Percentiles rank a stretch among this genome's conserved stretches.
phyloP scores from a whole-genome alignment of 2,888 invertebrate species.

The Protodeltote pygarga region DNA sequence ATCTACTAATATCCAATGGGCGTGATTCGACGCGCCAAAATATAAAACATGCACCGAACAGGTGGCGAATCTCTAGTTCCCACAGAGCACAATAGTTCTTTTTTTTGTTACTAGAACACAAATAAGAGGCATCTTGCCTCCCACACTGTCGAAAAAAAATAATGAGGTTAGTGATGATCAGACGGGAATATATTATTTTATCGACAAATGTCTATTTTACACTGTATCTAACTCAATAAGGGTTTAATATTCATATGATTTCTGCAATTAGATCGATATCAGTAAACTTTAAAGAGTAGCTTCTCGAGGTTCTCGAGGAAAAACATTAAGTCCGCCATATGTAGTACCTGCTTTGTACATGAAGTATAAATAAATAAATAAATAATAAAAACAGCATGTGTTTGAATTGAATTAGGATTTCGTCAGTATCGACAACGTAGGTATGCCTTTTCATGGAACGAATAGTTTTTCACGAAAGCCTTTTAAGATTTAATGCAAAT shows the following conservation, averaged over 20 bases:
- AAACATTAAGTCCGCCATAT: no score
- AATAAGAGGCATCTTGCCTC: conserved; percentile 62
- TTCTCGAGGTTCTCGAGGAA: no score
- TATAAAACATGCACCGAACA: conserved; percentile 48
- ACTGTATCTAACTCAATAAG: conserved; percentile 1
- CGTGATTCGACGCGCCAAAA: conserved; percentile 18
- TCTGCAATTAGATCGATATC: background rate
- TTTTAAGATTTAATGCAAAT: no score
- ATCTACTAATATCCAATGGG: no score
- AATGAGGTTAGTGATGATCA: conserved; percentile 54
- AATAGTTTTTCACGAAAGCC: no score
- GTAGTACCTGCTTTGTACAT: no score
- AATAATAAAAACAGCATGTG: no score
- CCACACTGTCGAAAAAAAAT: conserved; percentile 60
- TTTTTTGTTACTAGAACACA: conserved; percentile 39
- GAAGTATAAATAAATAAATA: no score
- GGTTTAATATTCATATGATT: background rate
- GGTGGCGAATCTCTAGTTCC: conserved; percentile 73
- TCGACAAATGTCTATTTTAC: conserved; percentile 30
- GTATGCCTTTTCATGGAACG: no score
- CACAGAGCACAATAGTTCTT: conserved; percentile 70
- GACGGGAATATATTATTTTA: conserved; percentile 22
- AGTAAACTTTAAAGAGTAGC: no score
- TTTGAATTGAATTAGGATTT: no score
- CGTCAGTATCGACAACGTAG: no score